These are phyloP conservation scores for Melipona bicolor DNA, from an alignment of 2,888 invertebrate genomes.

Conservation along the genomic window DNA sequence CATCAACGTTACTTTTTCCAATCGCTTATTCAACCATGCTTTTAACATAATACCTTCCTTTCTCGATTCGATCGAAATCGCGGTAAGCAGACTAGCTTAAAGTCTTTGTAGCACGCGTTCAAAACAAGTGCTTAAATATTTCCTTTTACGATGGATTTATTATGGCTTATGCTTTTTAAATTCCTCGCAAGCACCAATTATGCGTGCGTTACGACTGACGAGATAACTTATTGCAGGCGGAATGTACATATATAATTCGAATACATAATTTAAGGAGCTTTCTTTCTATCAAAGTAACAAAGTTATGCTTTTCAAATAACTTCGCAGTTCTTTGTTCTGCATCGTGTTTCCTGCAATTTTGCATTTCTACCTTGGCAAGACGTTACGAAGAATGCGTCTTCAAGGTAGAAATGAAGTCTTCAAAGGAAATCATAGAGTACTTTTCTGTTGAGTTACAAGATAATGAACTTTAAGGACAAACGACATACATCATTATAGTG, in stretches of 20 bases:
- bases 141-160: conserved; percentile 30
- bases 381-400: conserved; percentile 16
- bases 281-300: conserved; percentile 27
- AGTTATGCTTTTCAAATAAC: conserved; percentile 39
- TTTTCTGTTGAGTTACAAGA: conserved; percentile 23
- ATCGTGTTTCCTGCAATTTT: conserved; percentile 4
- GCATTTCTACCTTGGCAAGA: conserved; percentile 8
- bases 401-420: conserved; percentile 11
- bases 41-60: not conserved
- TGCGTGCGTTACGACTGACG: conserved; percentile 7
- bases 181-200: conserved; percentile 38
- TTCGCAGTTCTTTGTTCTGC: not conserved
- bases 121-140: conserved; percentile 13
- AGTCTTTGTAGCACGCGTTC: conserved; percentile 14
- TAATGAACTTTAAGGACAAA: conserved; percentile 42
- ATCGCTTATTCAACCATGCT: not conserved
- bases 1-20: conserved; percentile 5
- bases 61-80: conserved; percentile 8
- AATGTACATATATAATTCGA: conserved; percentile 41
- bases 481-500: not conserved
- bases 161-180: conserved; percentile 17
- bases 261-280: conserved; percentile 42
- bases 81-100: conserved; percentile 11
- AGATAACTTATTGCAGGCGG: conserved; percentile 15
- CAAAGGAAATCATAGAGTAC: conserved; percentile 39